Percentiles rank a stretch among this genome's conserved stretches.
These are phyloP conservation scores for Autographa gamma DNA, from an alignment of 2,888 invertebrate species.

Conservation along the genomic window DNA sequence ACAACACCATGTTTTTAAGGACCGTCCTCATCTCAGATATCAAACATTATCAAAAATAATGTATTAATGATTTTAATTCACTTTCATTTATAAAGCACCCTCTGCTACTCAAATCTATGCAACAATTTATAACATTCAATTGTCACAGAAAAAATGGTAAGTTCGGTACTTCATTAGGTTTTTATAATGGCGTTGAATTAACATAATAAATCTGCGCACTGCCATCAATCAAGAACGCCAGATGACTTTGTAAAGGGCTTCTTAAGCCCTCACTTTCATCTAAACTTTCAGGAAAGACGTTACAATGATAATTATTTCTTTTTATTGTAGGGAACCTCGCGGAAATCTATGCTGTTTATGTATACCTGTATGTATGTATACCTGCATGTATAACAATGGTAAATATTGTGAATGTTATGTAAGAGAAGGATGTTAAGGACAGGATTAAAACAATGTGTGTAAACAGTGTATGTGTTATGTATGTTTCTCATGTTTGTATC, in stretches of 20 bases:
- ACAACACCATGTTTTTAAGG: too few species aligned
- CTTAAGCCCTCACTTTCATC: slow-evolving; percentile 87
- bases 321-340: slow-evolving; percentile 54
- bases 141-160: slow-evolving; percentile 21
- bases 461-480: too few species aligned
- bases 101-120: neutral
- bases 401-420: too few species aligned
- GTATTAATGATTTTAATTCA: neutral
- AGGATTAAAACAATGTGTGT: too few species aligned
- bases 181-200: slow-evolving; percentile 77
- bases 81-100: neutral
- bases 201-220: slow-evolving; percentile 84
- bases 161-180: slow-evolving; percentile 56
- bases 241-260: slow-evolving; percentile 83
- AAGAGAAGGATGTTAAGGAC: too few species aligned
- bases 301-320: slow-evolving; percentile 71
- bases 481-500: too few species aligned
- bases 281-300: slow-evolving; percentile 63
- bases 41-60: too few species aligned
- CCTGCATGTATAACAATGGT: neutral
- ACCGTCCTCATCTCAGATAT: too few species aligned
- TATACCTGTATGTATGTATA: neutral
- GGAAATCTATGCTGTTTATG: slow-evolving; percentile 14
- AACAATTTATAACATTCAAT: neutral
- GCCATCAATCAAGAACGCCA: slow-evolving; percentile 81